A percentile compares a stretch with the other conserved stretches of the same genome.
phyloP scores from a whole-genome alignment of 2,797 vertebrate genomes.

The Chelon labrosus region DNA sequence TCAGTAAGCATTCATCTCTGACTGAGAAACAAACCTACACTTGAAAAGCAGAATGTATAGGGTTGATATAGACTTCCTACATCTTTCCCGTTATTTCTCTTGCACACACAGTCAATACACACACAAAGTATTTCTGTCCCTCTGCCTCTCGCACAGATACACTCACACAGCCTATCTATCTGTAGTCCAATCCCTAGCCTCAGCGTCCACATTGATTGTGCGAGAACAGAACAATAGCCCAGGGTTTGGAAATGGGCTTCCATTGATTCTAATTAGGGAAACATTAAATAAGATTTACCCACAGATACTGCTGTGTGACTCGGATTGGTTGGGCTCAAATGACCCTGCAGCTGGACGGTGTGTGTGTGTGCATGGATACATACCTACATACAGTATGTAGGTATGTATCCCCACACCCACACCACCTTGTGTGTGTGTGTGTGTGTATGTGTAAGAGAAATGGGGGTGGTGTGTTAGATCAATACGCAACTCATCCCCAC shows the following conservation, averaged over 20 bases:
- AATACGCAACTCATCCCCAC: slow-evolving; percentile 72
- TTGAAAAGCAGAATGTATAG: slow-evolving; percentile 22
- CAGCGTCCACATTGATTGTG: slow-evolving; percentile 89
- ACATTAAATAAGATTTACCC: slow-evolving; percentile 98
- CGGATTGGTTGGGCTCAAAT: slow-evolving; percentile 73
- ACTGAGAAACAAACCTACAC: slow-evolving; percentile 9
- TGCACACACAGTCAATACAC: slow-evolving; percentile 61
- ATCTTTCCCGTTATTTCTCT: slow-evolving; percentile 44
- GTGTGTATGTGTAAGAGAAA: slow-evolving; percentile 57
- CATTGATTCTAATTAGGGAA: slow-evolving; percentile 99
- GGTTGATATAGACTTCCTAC: slow-evolving; percentile 41
- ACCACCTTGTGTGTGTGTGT: slow-evolving; percentile 38
- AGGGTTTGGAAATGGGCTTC: slow-evolving; percentile 92
- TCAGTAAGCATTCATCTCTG: not conserved
- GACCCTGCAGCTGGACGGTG: slow-evolving; percentile 67
- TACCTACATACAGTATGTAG: not conserved
- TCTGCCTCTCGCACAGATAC: slow-evolving; percentile 58
- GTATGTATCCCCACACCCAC: not conserved
- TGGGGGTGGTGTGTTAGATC: slow-evolving; percentile 68
- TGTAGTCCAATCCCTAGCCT: slow-evolving; percentile 74
- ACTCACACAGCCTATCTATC: slow-evolving; percentile 66
- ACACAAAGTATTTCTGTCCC: slow-evolving; percentile 58
- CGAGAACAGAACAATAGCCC: slow-evolving; percentile 86
- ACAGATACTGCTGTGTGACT: slow-evolving; percentile 86
- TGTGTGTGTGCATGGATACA: slow-evolving; percentile 22